Conservation (phyloP, 2,797 vertebrate species). For the Clangula hyemalis region DNA sequence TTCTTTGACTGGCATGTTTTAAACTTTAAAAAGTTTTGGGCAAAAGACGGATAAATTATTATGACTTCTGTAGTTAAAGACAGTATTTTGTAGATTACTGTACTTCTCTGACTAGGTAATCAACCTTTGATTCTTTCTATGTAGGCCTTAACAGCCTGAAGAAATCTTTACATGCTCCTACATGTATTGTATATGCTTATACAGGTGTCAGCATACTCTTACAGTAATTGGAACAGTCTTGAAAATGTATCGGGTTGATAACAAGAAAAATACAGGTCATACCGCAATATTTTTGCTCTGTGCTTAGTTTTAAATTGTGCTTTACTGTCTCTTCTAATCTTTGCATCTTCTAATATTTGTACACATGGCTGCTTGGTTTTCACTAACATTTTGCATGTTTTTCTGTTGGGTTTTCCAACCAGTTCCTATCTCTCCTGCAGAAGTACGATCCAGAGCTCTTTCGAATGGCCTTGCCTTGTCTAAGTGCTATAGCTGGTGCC, state of each 20-base stretch:
- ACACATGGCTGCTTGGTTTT: conserved; percentile 16
- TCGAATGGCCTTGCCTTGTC: conserved; percentile 97
- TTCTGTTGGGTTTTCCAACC: conserved; percentile 77
- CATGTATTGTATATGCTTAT: neutral
- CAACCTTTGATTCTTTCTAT: neutral
- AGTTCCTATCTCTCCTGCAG: conserved; percentile 83
- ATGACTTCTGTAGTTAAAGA: neutral
- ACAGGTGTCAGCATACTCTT: neutral
- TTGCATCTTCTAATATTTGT: conserved; percentile 42
- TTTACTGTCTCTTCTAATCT: conserved; percentile 30
- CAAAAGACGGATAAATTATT: neutral
- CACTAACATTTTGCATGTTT: conserved; percentile 74
- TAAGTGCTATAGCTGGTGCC: conserved; percentile 96
- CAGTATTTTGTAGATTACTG: neutral
- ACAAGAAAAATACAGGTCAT: neutral
- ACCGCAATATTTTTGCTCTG: neutral
- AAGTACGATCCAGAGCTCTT: conserved; percentile 96
- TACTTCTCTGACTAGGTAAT: neutral
- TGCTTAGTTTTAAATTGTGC: neutral
- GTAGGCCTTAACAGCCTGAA: neutral
- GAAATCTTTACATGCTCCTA: neutral
- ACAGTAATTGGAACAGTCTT: neutral
- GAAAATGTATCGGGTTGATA: neutral
- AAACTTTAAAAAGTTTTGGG: neutral
- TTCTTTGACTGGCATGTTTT: neutral